Evolutionary conservation across 2,113 vertebrate species (phyloP), one percentile per base, ranked within the genome.

Genomic region (Pluvianellus socialis): DNA sequence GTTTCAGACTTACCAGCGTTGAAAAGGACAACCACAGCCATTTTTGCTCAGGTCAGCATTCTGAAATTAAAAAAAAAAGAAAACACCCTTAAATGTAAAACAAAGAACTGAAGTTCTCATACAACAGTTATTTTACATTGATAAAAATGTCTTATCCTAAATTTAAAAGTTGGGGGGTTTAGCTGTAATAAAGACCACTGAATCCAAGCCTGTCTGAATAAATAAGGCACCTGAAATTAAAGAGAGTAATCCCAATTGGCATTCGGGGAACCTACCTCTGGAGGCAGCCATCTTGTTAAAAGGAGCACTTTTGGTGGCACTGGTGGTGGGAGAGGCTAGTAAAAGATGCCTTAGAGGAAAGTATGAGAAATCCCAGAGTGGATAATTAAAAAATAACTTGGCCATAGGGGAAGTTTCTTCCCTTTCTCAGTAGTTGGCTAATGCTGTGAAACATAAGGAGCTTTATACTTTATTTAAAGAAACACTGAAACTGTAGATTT

Each of bases 331-430:
- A 94, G 66, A 92, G 58, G 40, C 40, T 62, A 55, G 65, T 47
- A 81, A 63, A 58, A 92, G 73, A 71, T 81, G 76, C 83, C 86
- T 82, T 92, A 61, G 84, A 96, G 91, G 70, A 94, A 92, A 72
- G 45, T 35, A 38, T 27, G 38, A 82, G 65, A 95, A 97, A 92
- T 96, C 91, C 96, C 95, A 96, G 14, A 79, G 94, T 79, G 92
- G 62, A 88, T 96, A 96, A 97, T 95, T 96, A 89, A 94, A 92
- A 96, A 89, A 76, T 83, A 92, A 70, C 45, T 75, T 89, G 27
- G 65, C 95, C 84, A 82, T 85, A 66, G 89, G 88, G 95, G 70
- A 92, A 73, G 58, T 68, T 93, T 89, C 49, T 94, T 94, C 66
- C n/a, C 40, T 62, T 85, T 94, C 66, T 94, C 89, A 85, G 77